Evolutionary conservation across 2,888 invertebrate species (phyloP), one percentile per base, ranked within the genome.

Genomic region (Unio pictorum): DNA sequence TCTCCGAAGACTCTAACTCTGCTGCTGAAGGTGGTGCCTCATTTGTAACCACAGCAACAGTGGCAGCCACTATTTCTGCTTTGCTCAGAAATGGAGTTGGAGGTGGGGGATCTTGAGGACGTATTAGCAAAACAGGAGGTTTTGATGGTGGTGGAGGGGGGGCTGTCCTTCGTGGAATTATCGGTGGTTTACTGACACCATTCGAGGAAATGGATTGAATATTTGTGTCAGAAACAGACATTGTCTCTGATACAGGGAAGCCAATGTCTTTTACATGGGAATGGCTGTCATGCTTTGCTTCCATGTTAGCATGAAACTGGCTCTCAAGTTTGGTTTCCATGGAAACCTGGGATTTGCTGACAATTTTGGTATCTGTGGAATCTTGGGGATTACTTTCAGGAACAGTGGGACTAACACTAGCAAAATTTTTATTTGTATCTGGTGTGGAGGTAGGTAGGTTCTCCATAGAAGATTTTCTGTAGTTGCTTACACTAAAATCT

Each of bases 401-500:
- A 45, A 45, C 3, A 4, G 15, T 45, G 45, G 45, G 45, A 45
- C 45, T 15, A 15, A 45, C 45, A 45, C 15, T 45, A 45, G 45
- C 15, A 45, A 45, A 28, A 11, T 18, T 59, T 23, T 59, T 59
- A 11, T 59, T 11, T 59, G 26, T 26, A n/a, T 55, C 65, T n/a
- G 67, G 67, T 58, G 66, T 59, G 17, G 66, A 64, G 64, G 69
- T 75, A 20, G 71, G 61, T 67, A 75, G 69, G 66, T 73, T 77
- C 59, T 75, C 77, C 20, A 61, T 64, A 5, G 77, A 77, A 55
- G 68, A 59, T 71, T 73, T 74, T 58, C 78, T 69, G 68, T 71
- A 77, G n/a, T 76, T 70, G 66, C 75, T 75, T 55, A 77, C 75
- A 79, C 74, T 73, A 34, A 67, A 74, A 59, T 79, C 75, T 61